phyloP scores from a whole-genome alignment of 2,113 vertebrate genomes.

The Poeciliopsis retropinna region DNA sequence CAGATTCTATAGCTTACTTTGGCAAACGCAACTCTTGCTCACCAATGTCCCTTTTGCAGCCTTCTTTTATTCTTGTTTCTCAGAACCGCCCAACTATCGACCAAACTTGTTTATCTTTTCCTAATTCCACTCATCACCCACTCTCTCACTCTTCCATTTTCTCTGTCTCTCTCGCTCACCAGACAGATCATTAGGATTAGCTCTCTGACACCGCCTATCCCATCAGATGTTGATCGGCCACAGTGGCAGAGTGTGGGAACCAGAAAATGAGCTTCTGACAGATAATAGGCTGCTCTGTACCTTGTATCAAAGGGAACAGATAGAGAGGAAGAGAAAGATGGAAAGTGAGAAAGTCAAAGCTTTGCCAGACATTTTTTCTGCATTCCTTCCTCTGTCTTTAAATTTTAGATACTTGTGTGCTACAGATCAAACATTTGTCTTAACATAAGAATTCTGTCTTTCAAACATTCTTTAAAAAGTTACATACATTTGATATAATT shows the following conservation, averaged over 20 bases:
- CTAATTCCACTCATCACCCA: constrained; percentile 66
- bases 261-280: constrained; percentile 71
- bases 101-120: constrained; percentile 67
- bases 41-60: constrained; percentile 17
- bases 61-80: constrained; percentile 21
- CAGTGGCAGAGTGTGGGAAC: constrained; percentile 71
- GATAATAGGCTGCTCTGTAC: constrained; percentile 60
- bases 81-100: constrained; percentile 10
- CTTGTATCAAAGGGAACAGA: constrained; percentile 53
- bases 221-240: constrained; percentile 66
- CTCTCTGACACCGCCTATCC: constrained; percentile 57
- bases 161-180: constrained; percentile 28
- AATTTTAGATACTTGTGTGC: constrained; percentile 13
- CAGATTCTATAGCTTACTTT: constrained; percentile 45
- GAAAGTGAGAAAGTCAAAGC: constrained; percentile 21
- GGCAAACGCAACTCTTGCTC: constrained; percentile 39
- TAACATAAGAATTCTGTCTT: neutral
- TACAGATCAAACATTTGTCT: constrained; percentile 17
- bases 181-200: constrained; percentile 76
- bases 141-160: constrained; percentile 2
- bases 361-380: constrained; percentile 10
- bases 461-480: constrained; percentile 11
- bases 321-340: constrained; percentile 1
- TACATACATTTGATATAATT: neutral
- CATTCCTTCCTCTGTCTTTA: constrained; percentile 4